Evolutionary conservation across 92 coral and sea anemone species (phyloP), one percentile per base, ranked within the genome.

Genomic region (Palythoa caribaeorum): DNA sequence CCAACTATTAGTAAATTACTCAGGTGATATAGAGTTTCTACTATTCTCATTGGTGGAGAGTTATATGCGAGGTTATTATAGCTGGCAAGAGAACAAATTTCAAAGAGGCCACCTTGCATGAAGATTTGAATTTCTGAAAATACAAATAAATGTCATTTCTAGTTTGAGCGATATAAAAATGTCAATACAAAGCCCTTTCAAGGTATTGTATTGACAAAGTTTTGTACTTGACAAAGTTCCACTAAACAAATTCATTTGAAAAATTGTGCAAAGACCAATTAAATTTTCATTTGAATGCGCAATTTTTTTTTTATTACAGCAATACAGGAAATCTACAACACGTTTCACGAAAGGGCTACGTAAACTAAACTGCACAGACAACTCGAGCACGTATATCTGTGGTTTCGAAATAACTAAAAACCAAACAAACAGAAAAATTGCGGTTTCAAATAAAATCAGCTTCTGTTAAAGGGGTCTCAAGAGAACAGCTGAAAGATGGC

Each of bases 401-500:
- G 60, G 16, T 54, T 54, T 44, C 48, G 6, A 44, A 44, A 14
- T 54, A 54, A 1, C 60, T 54, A 54, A 54, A 54, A 54, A 54
- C 60, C 60, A 54, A 54, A 54, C 60, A 1, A 54, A 11, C 60
- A 9, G 60, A 54, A 54, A 54, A 54, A 14, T 54, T 54, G 60
- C 60, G 60, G 16, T 54, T 54, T 44, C 48, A 44, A 44, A 44
- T 44, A 44, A 44, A 44, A 44, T 44, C 48, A 44, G 48, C 48
- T 44, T 44, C 48, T 0, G 0, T 44, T 54, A 11, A 54, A 54
- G 60, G 60, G 21, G 20, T 60, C 69, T 60, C 69, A 14, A 39
- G 36, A 73, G 44, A 74, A 78, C 83, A 51, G 88, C 48, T 44
- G 48, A 70, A 85, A 85, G 65, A 54, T 47, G 50, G 38, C 28